These are phyloP conservation scores for Pollenia labialis DNA, from an alignment of 2,888 invertebrate genomes.

Conservation along the genomic window DNA sequence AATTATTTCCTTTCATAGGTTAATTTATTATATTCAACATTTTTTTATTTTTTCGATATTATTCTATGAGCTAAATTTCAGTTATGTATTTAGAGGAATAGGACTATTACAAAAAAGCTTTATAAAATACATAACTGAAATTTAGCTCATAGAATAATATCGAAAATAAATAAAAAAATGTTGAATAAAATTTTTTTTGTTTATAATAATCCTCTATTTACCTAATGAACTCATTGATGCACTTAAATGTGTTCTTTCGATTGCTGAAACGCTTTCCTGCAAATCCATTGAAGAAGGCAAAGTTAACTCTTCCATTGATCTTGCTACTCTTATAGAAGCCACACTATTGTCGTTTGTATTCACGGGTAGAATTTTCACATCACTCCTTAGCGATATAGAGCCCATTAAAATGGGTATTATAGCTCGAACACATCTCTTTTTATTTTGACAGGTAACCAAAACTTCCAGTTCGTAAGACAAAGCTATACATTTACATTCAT, in stretches of 20 bases:
- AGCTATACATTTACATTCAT: constrained; percentile 78
- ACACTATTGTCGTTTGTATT: constrained; percentile 12
- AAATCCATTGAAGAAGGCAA: constrained; percentile 69
- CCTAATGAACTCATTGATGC: constrained; percentile 76
- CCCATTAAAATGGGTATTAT: constrained; percentile 78
- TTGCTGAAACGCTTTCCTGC: constrained; percentile 51
- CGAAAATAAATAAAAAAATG: too few species aligned
- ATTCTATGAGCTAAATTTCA: too few species aligned
- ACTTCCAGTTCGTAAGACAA: constrained; percentile 80
- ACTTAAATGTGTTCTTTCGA: constrained; percentile 58
- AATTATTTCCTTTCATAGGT: too few species aligned
- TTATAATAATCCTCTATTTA: constrained; percentile 64
- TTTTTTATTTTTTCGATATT: too few species aligned
- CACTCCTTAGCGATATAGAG: constrained; percentile 67
- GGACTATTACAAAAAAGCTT: too few species aligned
- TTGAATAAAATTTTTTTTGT: neutral
- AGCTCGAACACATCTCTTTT: constrained; percentile 75
- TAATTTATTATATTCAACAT: too few species aligned
- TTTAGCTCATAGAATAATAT: too few species aligned
- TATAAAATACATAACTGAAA: too few species aligned
- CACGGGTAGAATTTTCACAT: constrained; percentile 21
- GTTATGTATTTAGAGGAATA: too few species aligned
- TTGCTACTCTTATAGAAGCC: constrained; percentile 34
- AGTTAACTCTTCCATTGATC: constrained; percentile 69
- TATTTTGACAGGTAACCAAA: constrained; percentile 72